Evolutionary conservation across 2,888 invertebrate species (phyloP).

Genomic region (Tiliacea citrago): DNA sequence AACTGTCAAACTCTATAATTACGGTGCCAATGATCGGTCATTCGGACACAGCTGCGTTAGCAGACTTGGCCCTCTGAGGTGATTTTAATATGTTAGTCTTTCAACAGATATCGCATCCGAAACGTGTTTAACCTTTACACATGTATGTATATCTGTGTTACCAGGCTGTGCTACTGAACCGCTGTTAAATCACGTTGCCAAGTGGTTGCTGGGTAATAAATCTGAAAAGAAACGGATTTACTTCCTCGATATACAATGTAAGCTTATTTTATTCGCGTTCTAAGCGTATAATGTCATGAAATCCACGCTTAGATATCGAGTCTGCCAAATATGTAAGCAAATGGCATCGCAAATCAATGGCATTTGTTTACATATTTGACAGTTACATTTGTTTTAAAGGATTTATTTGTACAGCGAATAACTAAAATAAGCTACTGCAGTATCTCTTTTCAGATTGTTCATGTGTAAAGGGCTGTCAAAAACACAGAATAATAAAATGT

Average conservation of each 20-base stretch:
- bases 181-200: constrained; percentile 49
- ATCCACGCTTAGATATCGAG: constrained; percentile 29
- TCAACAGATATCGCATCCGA: not conserved
- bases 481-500: constrained; percentile 6
- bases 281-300: constrained; percentile 52
- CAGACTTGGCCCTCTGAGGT: too few relatives aligned
- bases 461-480: not conserved
- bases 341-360: constrained; percentile 14
- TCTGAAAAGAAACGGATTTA: constrained; percentile 53
- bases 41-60: too few relatives aligned
- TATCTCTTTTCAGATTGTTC: not conserved
- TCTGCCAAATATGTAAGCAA: constrained; percentile 34
- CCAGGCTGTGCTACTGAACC: constrained; percentile 2
- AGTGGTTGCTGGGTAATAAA: constrained; percentile 47
- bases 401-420: not conserved
- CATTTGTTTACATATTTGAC: constrained; percentile 8
- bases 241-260: constrained; percentile 25
- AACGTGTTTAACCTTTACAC: constrained; percentile 6
- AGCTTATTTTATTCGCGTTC: constrained; percentile 41
- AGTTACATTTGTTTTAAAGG: not conserved
- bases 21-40: too few relatives aligned
- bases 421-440: fast-evolving
- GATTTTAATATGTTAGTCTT: not conserved
- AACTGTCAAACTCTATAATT: too few relatives aligned
- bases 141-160: constrained; percentile 2